Conservation (phyloP, 2,797 vertebrate species). For the Sphenopsis melanotis region DNA sequence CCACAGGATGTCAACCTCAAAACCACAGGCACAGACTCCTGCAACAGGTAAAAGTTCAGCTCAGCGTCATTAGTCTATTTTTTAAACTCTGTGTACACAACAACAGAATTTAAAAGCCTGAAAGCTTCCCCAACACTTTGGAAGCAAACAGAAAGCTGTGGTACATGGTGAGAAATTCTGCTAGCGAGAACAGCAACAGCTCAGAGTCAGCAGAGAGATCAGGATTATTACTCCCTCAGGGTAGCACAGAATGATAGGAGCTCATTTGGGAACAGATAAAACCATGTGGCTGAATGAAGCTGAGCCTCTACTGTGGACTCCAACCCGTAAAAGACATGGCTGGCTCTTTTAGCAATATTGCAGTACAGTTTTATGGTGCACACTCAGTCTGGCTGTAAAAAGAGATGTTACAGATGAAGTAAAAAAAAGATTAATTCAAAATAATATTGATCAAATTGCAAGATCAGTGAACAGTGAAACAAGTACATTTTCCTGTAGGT, state of each 20-base stretch:
- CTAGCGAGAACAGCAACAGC: neutral
- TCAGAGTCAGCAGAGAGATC: neutral
- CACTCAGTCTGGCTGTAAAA: slow-evolving; percentile 3
- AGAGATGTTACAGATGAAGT: slow-evolving; percentile 41
- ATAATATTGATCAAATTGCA: slow-evolving; percentile 72
- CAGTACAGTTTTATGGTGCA: neutral
- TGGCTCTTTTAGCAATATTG: slow-evolving; percentile 3
- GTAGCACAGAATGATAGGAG: neutral
- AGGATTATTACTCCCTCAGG: neutral
- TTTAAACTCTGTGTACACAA: neutral
- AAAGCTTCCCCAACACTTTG: neutral
- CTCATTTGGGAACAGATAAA: slow-evolving; percentile 19
- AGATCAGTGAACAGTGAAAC: slow-evolving; percentile 65
- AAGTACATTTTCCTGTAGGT: slow-evolving; percentile 55
- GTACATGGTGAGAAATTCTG: neutral
- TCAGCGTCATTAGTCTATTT: neutral
- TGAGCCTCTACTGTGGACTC: neutral
- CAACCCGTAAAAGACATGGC: neutral
- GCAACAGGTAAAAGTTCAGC: neutral
- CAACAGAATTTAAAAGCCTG: neutral
- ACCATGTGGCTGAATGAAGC: neutral
- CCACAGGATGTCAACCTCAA: neutral
- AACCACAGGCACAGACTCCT: neutral
- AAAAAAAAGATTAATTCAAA: slow-evolving; percentile 60
- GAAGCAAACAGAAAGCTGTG: neutral